Evolutionary conservation across 2,797 vertebrate genomes (phyloP), one percentile per base, ranked within the genome.

Genomic region (Pseudomugil gertrudae): DNA sequence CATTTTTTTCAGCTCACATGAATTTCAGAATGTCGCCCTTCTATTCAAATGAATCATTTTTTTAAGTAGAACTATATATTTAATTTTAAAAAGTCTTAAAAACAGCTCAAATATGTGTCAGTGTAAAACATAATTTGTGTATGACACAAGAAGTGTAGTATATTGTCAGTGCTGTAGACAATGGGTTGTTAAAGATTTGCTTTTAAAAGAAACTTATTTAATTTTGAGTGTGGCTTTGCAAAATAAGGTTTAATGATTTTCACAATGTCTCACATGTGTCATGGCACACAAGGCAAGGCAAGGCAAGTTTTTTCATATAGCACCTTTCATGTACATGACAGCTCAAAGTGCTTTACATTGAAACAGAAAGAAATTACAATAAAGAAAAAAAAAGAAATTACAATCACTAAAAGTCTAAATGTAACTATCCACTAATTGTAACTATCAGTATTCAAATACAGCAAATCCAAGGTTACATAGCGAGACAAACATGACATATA

Each of bases 221-320:
- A 32, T 62, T 53, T 11, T 65, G 43, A 65, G 45, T 50, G 5
- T 61, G 26, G 75, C 19, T 66, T 62, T 24, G 53, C 40, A 52
- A 57, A 86, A 63, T 60, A 26, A 78, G 69, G 78, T 75, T 53
- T 66, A 57, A 78, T 68, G 23, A 79, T 84, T 80, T n/a, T n/a
- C 45, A 68, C 53, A 55, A 26, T 66, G 73, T 66, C 67, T 15
- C 57, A 70, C 13, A 80, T 77, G 58, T 88, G 76, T 85, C 78
- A 80, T 40, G 52, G 64, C 48, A 57, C 66, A 69, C 80, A 86
- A 78, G 3, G n/a, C n/a, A n/a, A n/a, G n/a, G n/a, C n/a, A n/a
- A n/a, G n/a, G n/a, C n/a, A n/a, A n/a, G n/a, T n/a, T n/a, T n/a
- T n/a, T n/a, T n/a, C n/a, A n/a, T n/a, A n/a, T n/a, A n/a, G n/a